Evolutionary conservation across 2,888 invertebrate species (phyloP), one percentile per base, ranked within the genome.

Genomic region (Caenorhabditis macrosperma): DNA sequence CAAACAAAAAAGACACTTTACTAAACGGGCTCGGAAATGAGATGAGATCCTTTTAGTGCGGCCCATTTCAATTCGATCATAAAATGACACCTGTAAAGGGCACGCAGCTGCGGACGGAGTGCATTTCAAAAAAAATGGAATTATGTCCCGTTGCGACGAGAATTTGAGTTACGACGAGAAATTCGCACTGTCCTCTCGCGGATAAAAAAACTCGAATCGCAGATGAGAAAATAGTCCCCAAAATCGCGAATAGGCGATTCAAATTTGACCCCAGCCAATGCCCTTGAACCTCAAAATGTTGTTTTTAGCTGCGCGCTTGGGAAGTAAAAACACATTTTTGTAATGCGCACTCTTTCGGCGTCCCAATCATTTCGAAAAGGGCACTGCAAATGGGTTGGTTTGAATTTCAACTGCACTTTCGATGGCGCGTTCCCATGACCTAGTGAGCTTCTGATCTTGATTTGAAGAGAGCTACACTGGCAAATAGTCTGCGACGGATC

Each of bases 381-480:
- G 33, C 33, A 7, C 9, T 33, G 33, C 33, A 33, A 33, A 7
- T 33, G 33, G 5, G 33, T 7, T 33, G 9, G 9, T 33, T 33
- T 33, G 33, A 33, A 33, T 33, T 33, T 33, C 33, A 33, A 33
- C 5, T 33, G 9, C 33, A 33, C 33, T 33, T 33, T 5, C 5
- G 9, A 33, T 12, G 6, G 6, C 71, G 3, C 15, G 17, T 55
- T 71, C 71, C 61, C 71, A 71, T 63, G 38, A 33, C 61, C 30
- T 33, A 71, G 60, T 61, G 71, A 54, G 61, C 63, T 71, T 71
- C 61, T 54, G 71, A 71, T 71, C 71, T 6, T 22, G 12, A 9
- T 52, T 6, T 52, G n/a, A 52, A 28, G 30, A 24, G 12, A 17
- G 12, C 33, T 12, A 1, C n/a, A 7, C 15, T n/a, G 44, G 63